phyloP scores from a whole-genome alignment of 2,888 invertebrate genomes.

The Scaptomyza polygonia region DNA sequence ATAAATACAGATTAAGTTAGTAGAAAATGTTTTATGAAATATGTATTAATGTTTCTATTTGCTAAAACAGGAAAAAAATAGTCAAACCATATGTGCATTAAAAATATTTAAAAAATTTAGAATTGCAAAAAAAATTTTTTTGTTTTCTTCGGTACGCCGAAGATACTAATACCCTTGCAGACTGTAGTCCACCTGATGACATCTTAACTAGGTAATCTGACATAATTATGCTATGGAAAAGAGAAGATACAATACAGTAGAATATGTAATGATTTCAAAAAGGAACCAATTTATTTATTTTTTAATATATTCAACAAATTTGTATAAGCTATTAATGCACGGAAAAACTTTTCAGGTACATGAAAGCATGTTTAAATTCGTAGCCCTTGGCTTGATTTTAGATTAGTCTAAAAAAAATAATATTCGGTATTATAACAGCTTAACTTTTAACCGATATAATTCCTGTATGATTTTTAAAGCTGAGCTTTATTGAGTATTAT shows the following conservation, averaged over 20 bases:
- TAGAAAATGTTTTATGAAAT: background rate
- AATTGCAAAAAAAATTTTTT: background rate
- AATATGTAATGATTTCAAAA: background rate
- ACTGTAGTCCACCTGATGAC: background rate
- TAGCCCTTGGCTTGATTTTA: conserved; percentile 2
- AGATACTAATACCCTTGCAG: conserved; percentile 12
- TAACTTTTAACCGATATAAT: background rate
- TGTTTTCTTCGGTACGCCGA: background rate
- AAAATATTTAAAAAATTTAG: background rate
- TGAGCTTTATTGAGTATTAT: conserved; percentile 4
- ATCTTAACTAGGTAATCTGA: background rate
- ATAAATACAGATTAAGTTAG: background rate
- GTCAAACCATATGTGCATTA: background rate
- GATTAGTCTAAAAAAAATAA: background rate
- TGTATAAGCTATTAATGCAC: conserved; percentile 2
- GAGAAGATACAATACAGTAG: background rate
- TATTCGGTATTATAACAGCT: conserved; percentile 1
- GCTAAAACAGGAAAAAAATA: no score
- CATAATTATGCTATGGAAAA: background rate
- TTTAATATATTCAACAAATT: conserved; percentile 2
- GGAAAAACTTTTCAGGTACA: conserved; percentile 11
- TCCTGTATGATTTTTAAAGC: conserved; percentile 8
- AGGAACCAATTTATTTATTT: conserved; percentile 5
- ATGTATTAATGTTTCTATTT: background rate
- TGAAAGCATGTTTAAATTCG: background rate